Evolutionary conservation across 2,888 invertebrate genomes (phyloP).

Genomic region (Cheilosia vulpina): DNA sequence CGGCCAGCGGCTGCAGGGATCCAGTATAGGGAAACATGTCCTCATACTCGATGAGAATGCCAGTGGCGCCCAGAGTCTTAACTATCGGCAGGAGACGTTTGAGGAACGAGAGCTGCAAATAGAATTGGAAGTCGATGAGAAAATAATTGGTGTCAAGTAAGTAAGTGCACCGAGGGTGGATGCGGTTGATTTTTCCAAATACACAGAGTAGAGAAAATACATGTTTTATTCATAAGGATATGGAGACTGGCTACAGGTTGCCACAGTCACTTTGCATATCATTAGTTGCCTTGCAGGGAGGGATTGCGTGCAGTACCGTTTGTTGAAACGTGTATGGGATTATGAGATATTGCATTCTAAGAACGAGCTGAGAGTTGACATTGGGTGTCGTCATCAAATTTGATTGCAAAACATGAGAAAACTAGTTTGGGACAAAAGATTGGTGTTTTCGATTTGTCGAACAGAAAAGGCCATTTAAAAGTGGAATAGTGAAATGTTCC

Average conservation of each 20-base stretch:
- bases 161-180: slow-evolving; percentile 3
- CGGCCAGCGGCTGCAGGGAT: slow-evolving; percentile 85
- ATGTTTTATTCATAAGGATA: slow-evolving; percentile 46
- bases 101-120: slow-evolving; percentile 84
- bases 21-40: slow-evolving; percentile 92
- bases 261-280: slow-evolving; percentile 22
- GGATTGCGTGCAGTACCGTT: slow-evolving; percentile 25
- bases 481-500: too few relatives aligned
- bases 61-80: slow-evolving; percentile 88
- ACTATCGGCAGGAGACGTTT: slow-evolving; percentile 86
- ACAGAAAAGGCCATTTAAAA: background rate
- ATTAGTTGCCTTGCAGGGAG: slow-evolving; percentile 12
- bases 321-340: background rate
- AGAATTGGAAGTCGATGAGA: slow-evolving; percentile 81
- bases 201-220: background rate
- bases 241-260: slow-evolving; percentile 1
- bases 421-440: background rate
- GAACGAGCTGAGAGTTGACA: background rate
- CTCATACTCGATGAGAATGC: slow-evolving; percentile 90
- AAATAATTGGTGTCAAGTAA: slow-evolving; percentile 79
- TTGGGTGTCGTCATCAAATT: background rate
- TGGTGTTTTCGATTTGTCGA: background rate
- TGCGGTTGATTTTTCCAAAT: slow-evolving; percentile 14
- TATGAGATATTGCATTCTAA: background rate
- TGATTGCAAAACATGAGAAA: background rate